Evolutionary conservation across 2,113 vertebrate species (phyloP).

Genomic region (Montifringilla adamsi): DNA sequence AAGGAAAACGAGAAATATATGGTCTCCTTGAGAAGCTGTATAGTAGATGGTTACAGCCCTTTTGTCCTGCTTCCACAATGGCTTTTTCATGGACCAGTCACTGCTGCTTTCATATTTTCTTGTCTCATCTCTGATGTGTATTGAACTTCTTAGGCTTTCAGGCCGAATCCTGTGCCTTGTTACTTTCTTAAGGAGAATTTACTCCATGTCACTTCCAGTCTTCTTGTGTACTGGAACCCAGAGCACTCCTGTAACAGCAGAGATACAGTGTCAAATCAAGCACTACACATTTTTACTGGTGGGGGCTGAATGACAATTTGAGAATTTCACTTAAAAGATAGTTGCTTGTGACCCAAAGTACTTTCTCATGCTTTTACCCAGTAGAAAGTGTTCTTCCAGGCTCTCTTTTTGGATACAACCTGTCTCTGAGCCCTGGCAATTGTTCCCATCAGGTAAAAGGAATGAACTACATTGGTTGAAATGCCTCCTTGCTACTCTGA

Average conservation of each 20-base stretch:
- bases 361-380: not conserved
- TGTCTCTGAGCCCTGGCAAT: not conserved
- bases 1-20: not conserved
- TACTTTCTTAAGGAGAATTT: not conserved
- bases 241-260: not conserved
- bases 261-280: not conserved
- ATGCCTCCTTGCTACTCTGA: not conserved
- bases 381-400: not conserved
- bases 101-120: not conserved
- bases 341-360: not conserved
- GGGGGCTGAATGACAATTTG: not conserved
- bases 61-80: not conserved
- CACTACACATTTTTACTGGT: not conserved
- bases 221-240: rapidly evolving
- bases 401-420: not conserved
- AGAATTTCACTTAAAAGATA: not conserved
- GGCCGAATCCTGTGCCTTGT: not conserved
- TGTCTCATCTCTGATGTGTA: not conserved
- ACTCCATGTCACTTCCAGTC: not conserved
- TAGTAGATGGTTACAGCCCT: not conserved
- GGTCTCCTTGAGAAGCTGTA: not conserved
- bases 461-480: not conserved
- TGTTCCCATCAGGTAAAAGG: not conserved
- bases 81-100: not conserved
- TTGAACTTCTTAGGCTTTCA: not conserved